Evolutionary conservation across 2,797 vertebrate genomes (phyloP), one percentile per base, ranked within the genome.

Genomic region (Lepidocolaptes lacrymiger): DNA sequence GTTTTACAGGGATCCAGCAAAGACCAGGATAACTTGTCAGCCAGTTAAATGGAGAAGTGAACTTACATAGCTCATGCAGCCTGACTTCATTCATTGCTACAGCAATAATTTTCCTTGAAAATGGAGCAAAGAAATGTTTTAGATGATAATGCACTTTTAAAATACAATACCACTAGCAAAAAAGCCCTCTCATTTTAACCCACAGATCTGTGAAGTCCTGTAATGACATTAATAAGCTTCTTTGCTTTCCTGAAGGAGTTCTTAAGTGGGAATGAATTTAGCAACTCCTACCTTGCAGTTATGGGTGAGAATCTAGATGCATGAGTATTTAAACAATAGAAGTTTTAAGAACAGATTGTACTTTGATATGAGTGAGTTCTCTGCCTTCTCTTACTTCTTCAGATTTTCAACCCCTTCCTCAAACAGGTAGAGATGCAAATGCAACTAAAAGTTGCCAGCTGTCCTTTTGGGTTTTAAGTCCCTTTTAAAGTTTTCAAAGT

Each of bases 241-340:
- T 85, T 95, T 71, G 28, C 32, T 21, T 85, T 91, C 28, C 62
- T 92, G 30, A 83, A 75, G 27, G 56, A 74, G 44, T 74, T 94
- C 63, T 92, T 10, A 81, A 51, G 82, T 88, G 66, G 30, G 66
- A 91, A 85, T 68, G 46, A 89, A 92, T 92, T 83, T 80, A 92
- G 26, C 43, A 85, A 54, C 46, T 80, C 72, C 66, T 83, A 79
- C 55, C 22, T 67, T 56, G 64, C 34, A 89, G n/a, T 72, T 89
- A 51, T 8, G 6, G 19, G 37, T 0, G 0, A 74, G 46, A 83
- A 88, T 64, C 26, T 49, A 62, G n/a, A 41, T 58, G 32, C 41
- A 44, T 0, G 1, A 80, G 30, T 88, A 30, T 39, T 83, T 66
- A 62, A 91, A 92, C 30, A 73, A 52, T 10, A 59, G 24, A 56